Conservation (phyloP, 2,113 vertebrate species). For the Grammomys surdaster region DNA sequence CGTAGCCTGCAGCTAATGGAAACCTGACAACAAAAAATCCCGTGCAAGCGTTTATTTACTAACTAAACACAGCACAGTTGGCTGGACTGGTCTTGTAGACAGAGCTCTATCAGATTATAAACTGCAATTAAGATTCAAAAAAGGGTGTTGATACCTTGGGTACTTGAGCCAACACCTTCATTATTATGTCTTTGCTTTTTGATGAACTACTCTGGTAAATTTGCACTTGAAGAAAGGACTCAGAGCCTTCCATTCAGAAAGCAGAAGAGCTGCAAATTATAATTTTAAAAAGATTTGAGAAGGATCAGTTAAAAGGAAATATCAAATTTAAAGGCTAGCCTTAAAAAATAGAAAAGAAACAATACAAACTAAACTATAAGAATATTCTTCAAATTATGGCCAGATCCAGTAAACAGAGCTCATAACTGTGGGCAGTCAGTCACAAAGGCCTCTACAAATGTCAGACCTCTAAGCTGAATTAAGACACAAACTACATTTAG, state of each 20-base stretch:
- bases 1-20: not conserved
- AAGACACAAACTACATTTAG: not conserved
- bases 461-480: not conserved
- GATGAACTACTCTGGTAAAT: not conserved
- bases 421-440: not conserved
- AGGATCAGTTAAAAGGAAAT: slow-evolving; percentile 32
- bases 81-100: not conserved
- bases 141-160: not conserved
- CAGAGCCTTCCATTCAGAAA: not conserved
- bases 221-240: slow-evolving; percentile 11
- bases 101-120: slow-evolving; percentile 5
- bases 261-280: not conserved
- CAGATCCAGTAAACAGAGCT: slow-evolving; percentile 5
- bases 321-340: not conserved
- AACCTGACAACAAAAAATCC: not conserved
- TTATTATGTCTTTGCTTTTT: slow-evolving; percentile 30
- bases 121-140: not conserved
- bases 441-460: not conserved
- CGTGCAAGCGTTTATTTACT: too few relatives aligned
- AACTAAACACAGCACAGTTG: not conserved
- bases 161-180: slow-evolving; percentile 2
- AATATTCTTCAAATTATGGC: not conserved
- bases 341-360: not conserved
- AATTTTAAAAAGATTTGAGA: not conserved
- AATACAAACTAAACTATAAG: not conserved